These are phyloP conservation scores for Trogon surrucura DNA, from an alignment of 2,113 vertebrate species.

Conservation along the genomic window DNA sequence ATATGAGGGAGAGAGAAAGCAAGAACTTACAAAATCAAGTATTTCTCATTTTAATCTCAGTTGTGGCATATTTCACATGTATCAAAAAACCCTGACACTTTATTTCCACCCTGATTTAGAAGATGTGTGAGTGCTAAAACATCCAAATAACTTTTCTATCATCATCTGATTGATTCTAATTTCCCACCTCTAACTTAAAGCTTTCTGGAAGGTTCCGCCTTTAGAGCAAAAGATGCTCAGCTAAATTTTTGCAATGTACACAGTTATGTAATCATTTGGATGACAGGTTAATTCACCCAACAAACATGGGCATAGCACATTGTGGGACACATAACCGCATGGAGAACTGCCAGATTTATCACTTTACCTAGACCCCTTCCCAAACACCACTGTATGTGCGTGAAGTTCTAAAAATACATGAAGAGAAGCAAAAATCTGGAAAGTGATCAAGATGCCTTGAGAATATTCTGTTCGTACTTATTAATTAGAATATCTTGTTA, in stretches of 20 bases:
- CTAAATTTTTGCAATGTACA: neutral
- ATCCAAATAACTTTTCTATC: neutral
- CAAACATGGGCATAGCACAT: neutral
- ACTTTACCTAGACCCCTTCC: neutral
- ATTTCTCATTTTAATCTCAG: neutral
- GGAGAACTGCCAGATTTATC: neutral
- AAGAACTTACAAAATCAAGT: neutral
- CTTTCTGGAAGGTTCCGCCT: neutral
- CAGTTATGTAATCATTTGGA: neutral
- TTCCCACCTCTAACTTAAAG: neutral
- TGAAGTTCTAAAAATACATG: neutral
- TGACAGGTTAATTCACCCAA: neutral
- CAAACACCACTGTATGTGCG: neutral
- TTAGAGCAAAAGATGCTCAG: neutral
- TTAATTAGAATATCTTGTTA: neutral
- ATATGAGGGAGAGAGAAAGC: neutral
- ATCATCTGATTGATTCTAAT: neutral
- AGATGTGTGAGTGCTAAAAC: rapidly evolving
- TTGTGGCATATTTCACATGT: neutral
- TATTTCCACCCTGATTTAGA: neutral
- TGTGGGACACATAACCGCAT: neutral
- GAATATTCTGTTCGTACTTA: neutral
- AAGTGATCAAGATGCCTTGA: neutral
- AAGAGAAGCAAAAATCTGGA: neutral
- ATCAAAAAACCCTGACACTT: neutral